Base-by-base conservation (phyloP, 2,113 vertebrate genomes). In the Neofelis nebulosa region DNA sequence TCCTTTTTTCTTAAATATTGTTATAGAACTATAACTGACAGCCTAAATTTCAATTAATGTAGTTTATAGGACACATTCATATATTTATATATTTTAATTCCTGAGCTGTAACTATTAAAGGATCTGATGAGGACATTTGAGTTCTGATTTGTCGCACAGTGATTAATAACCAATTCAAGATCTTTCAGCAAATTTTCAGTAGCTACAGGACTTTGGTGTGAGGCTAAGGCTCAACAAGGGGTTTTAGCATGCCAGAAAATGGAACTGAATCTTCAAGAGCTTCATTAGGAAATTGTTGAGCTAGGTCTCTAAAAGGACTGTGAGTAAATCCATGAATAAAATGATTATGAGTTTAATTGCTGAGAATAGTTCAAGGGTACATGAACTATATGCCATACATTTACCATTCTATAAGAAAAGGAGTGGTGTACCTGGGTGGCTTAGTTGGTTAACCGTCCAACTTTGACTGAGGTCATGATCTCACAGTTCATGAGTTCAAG, bases 161-260 rank as follows among this genome's bases (percentile, higher is more conserved):
- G 33, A 92, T 94, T 93, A 87, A 57, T 78, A 89, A 80, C 5
- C 33, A 96, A 50, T 68, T 93, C 45, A 93, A 89, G 80, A 78
- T 74, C 45, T 88, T 96, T 97, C 23, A 92, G 76, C 15, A 87
- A 50, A 85, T 69, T 82, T 27, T 97, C n/a, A 87, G 16, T 15
- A 90, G 61, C 33, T 79, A 27, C 93, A 89, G 79, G 45, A 66
- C 82, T 95, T 93, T 82, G n/a, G 4, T n/a, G 2, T 91, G 45
- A 95, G 52, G 63, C 45, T 76, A 92, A 85, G 36, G 33, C 25
- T 63, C 52, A 45, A 66, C 69, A 87, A 80, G 18, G 9, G 29
- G 19, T 65, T 95, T 14, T 10, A 82, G n/a, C 66, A 61, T 84
- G 21, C 79, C 23, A 74, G 48, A 90, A 87, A 80, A 65, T 69